Conservation (phyloP, 2,797 vertebrate species). For the Notamacropus eugenii region DNA sequence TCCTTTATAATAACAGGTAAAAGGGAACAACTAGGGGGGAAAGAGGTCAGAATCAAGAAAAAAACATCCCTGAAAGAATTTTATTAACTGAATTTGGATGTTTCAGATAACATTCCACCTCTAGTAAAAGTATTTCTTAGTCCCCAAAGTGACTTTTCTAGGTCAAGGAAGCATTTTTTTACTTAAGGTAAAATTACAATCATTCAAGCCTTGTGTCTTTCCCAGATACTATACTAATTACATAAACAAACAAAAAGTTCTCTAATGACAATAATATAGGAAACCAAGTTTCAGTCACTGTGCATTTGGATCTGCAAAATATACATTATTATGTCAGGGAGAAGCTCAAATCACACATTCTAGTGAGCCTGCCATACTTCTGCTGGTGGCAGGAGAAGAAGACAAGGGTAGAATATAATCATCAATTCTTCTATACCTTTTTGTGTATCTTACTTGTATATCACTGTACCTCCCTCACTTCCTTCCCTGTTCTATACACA, state of each 20-base stretch:
- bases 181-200: constrained; percentile 40
- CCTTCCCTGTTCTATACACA: neutral
- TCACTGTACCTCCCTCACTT: neutral
- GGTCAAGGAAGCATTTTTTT: constrained; percentile 16
- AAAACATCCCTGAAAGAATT: constrained; percentile 25
- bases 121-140: neutral
- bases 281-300: constrained; percentile 42
- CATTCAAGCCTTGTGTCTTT: constrained; percentile 28
- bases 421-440: neutral
- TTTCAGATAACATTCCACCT: constrained; percentile 40
- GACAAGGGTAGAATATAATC: neutral
- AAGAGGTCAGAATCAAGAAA: neutral
- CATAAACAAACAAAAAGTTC: neutral
- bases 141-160: constrained; percentile 38
- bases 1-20: constrained; percentile 44
- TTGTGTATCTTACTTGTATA: neutral
- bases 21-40: constrained; percentile 27
- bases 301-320: neutral
- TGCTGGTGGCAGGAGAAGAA: neutral
- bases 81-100: constrained; percentile 48
- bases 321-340: neutral
- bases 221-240: constrained; percentile 35
- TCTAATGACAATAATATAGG: neutral
- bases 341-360: neutral
- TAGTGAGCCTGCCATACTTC: neutral